phyloP scores from a whole-genome alignment of 1,140 invertebrate genomes.

The Dryas iulia region DNA sequence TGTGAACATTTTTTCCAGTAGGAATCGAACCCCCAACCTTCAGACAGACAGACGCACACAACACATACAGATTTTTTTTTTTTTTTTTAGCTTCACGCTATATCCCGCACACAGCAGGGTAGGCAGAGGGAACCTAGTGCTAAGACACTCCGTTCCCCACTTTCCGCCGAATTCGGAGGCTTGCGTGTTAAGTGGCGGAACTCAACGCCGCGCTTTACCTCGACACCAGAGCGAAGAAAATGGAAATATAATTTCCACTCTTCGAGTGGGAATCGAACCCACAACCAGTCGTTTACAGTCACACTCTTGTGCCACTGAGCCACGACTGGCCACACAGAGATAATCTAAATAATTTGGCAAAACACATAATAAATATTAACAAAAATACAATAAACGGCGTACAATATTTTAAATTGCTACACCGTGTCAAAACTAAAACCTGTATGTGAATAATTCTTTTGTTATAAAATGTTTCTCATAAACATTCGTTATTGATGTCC shows the following conservation, averaged over 20 bases:
- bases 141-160: neutral
- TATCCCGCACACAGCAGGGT: neutral
- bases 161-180: too few species aligned
- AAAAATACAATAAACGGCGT: conserved; percentile 8
- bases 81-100: neutral
- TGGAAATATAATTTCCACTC: too few species aligned
- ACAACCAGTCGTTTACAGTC: too few species aligned
- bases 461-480: conserved; percentile 6
- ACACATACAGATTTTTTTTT: too few species aligned
- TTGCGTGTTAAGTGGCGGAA: too few species aligned
- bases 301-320: too few species aligned
- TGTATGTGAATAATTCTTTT: conserved; percentile 26
- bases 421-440: conserved; percentile 11
- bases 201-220: too few species aligned
- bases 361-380: conserved; percentile 1
- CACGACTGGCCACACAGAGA: neutral
- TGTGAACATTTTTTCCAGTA: too few species aligned
- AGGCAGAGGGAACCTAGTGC: neutral
- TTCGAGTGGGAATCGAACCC: too few species aligned
- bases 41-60: too few species aligned
- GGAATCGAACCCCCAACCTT: too few species aligned
- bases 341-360: neutral
- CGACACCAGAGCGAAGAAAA: too few species aligned
- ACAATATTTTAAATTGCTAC: conserved; percentile 17
- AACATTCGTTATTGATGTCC: neutral